phyloP scores from a whole-genome alignment of 2,113 vertebrate genomes.

The Octodon degus region DNA sequence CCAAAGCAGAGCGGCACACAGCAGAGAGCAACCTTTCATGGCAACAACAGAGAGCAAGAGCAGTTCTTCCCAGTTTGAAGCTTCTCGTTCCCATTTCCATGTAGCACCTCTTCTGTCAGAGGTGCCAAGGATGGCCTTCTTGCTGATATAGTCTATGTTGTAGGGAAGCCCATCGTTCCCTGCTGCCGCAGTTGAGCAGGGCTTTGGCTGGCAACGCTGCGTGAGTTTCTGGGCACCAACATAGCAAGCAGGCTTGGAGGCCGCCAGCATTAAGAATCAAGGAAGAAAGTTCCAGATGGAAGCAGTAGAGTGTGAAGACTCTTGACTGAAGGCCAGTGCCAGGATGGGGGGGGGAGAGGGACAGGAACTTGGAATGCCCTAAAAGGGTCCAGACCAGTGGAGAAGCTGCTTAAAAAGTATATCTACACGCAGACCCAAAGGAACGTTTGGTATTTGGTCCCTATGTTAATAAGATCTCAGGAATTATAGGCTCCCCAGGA shows the following conservation, averaged over 20 bases:
- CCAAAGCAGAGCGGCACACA: too few species aligned
- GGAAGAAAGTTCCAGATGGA: conserved; percentile 76
- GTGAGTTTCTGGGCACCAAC: conserved; percentile 65
- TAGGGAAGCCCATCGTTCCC: neutral
- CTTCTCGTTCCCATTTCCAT: neutral
- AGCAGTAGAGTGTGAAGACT: conserved; percentile 74
- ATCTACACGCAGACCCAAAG: conserved; percentile 44
- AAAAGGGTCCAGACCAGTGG: conserved; percentile 70
- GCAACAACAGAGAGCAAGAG: too few species aligned
- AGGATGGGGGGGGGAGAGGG: neutral
- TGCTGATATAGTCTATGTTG: neutral
- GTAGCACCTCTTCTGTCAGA: neutral
- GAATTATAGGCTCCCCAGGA: conserved; percentile 35
- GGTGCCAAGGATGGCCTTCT: neutral
- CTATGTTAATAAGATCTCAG: conserved; percentile 53
- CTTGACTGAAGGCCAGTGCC: conserved; percentile 70
- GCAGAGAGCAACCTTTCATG: too few species aligned
- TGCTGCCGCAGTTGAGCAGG: neutral
- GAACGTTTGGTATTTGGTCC: conserved; percentile 56
- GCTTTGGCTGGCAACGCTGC: conserved; percentile 48
- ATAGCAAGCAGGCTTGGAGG: conserved; percentile 62
- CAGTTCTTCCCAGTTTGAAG: neutral
- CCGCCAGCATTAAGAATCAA: conserved; percentile 62
- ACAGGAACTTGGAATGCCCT: conserved; percentile 69
- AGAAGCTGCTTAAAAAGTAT: conserved; percentile 55